Evolutionary conservation across 2,797 vertebrate genomes (phyloP).

Genomic region (Remorina albescens): DNA sequence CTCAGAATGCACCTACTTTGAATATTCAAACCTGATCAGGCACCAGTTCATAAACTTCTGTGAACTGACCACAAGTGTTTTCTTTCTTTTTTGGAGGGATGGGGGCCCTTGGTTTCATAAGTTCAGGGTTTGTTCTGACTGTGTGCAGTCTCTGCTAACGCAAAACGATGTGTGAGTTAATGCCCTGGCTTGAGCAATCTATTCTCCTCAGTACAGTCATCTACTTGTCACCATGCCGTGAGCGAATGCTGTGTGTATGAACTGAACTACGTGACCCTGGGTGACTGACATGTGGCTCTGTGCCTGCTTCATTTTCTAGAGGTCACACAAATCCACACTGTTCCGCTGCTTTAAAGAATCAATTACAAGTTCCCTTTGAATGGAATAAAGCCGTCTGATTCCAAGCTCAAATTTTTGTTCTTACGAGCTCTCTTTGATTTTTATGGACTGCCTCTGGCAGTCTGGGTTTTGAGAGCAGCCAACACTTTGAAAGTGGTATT

Average conservation of each 20-base stretch:
- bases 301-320: slow-evolving; percentile 50
- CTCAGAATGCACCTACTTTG: slow-evolving; percentile 16
- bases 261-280: slow-evolving; percentile 36
- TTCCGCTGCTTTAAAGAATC: slow-evolving; percentile 50
- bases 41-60: slow-evolving; percentile 11
- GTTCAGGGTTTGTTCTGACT: slow-evolving; percentile 15
- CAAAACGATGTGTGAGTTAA: slow-evolving; percentile 68
- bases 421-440: slow-evolving; percentile 68
- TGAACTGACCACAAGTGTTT: slow-evolving; percentile 28
- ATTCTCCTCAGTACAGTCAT: slow-evolving; percentile 33
- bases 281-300: slow-evolving; percentile 48
- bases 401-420: slow-evolving; percentile 45
- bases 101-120: slow-evolving; percentile 29
- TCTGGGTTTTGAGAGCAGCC: slow-evolving; percentile 53
- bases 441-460: slow-evolving; percentile 66
- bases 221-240: slow-evolving; percentile 27
- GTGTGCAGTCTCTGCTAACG: slow-evolving; percentile 38
- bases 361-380: slow-evolving; percentile 55
- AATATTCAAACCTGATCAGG: slow-evolving; percentile 31
- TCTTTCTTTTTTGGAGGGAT: background rate
- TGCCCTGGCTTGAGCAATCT: slow-evolving; percentile 57
- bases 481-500: slow-evolving; percentile 65
- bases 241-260: slow-evolving; percentile 25
- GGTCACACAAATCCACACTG: slow-evolving; percentile 48
- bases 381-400: slow-evolving; percentile 45